phyloP scores from a whole-genome alignment of 2,113 vertebrate species.

The Tetraodon nigroviridis region DNA sequence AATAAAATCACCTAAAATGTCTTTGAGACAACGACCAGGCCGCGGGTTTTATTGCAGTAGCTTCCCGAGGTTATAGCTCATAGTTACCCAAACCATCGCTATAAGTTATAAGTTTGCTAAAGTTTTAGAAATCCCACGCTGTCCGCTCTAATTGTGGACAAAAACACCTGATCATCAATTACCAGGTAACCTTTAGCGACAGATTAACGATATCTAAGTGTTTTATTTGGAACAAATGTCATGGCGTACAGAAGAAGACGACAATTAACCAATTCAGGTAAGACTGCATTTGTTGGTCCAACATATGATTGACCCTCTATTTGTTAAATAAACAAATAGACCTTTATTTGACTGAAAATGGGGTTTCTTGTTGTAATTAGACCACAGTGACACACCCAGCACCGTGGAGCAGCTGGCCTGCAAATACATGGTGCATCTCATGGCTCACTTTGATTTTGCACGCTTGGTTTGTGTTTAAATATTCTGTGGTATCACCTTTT shows the following conservation, averaged over 20 bases:
- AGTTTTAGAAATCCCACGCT: not conserved
- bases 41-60: not conserved
- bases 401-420: slow-evolving; percentile 65
- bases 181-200: not conserved
- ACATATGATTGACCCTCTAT: not conserved
- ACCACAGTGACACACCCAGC: slow-evolving; percentile 33
- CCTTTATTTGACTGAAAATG: not conserved
- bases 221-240: slow-evolving; percentile 1
- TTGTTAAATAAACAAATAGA: not conserved
- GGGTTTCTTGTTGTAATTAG: slow-evolving; percentile 14
- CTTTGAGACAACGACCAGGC: too few species aligned
- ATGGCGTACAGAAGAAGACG: slow-evolving; percentile 45
- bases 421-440: slow-evolving; percentile 75
- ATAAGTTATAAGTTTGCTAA: slow-evolving; percentile 6
- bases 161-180: slow-evolving; percentile 6
- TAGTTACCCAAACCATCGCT: not conserved
- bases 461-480: not conserved
- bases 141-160: slow-evolving; percentile 9
- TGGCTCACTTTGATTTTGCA: not conserved
- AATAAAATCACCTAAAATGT: too few species aligned
- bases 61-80: not conserved
- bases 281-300: not conserved
- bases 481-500: not conserved
- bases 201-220: too few species aligned
- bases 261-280: slow-evolving; percentile 3